Base-by-base conservation (phyloP, 2,113 vertebrate genomes). In the Carettochelys insculpta region DNA sequence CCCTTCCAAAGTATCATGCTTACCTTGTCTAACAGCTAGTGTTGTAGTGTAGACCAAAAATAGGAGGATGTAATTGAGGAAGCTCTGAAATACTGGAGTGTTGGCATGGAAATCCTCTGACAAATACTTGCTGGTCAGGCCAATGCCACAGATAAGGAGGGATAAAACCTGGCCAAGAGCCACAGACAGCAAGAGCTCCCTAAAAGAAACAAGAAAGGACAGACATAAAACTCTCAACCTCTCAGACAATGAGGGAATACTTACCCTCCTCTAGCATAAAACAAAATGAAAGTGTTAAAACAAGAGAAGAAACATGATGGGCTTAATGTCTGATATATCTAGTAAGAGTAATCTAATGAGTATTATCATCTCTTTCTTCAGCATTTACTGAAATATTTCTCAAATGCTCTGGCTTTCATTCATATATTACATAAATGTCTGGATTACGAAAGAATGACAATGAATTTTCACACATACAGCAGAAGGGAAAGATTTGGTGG, bases 31-130 rank as follows among this genome's bases (percentile, higher is more conserved):
- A 90, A 99, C 99, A 12, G 99, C 99, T 88, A 99, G 96, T 20
- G 99, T 99, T 76, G 99, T 99, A 27, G 99, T 99, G 96, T 99
- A 99, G 93, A 99, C 99, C 98, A 99, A 97, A 96, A 99, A 99
- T 50, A 99, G 98, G 81, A 99, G 98, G 94, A 99, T 99, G 93
- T 99, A 99, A 98, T 99, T 99, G 94, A 99, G 99, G 94, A 99
- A 99, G 98, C 99, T 99, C 98, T 99, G 99, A 96, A 99, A 99
- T 95, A 99, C 98, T 5, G 99, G 99, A 4, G 99, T 99, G 95
- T 99, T 99, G 95, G 99, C 99, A 50, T 99, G 98, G 96, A 99
- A 99, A 96, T 99, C 99, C 82, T 99, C 98, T 45, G 98, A 98
- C 96, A 99, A 97, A 97, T 99, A 99, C 96, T 99, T 99, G 98